These are phyloP conservation scores for Cancer borealis DNA, from an alignment of 2,888 invertebrate species.

Conservation along the genomic window DNA sequence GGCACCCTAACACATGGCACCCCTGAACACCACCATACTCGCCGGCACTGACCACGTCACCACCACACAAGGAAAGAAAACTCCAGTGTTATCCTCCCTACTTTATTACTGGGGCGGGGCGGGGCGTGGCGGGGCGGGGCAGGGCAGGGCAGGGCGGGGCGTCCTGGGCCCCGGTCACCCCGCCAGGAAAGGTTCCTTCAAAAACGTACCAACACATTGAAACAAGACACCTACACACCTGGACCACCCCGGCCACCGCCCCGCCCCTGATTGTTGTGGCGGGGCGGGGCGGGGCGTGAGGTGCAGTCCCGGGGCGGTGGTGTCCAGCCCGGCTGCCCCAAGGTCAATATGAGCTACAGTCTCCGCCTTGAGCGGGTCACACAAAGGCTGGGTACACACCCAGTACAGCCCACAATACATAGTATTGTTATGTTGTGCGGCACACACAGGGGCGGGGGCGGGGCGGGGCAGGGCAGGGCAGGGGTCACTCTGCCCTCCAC, in stretches of 20 bases:
- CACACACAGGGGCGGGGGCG: constrained; percentile 61
- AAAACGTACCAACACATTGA: constrained; percentile 5
- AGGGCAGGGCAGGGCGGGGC: background rate
- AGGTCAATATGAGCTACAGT: constrained; percentile 75
- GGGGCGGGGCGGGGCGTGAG: background rate
- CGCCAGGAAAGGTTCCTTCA: background rate
- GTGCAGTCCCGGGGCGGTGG: background rate
- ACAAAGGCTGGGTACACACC: constrained; percentile 74
- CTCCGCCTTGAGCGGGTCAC: constrained; percentile 35
- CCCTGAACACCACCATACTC: too few species aligned
- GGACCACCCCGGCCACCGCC: background rate
- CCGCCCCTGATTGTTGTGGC: background rate
- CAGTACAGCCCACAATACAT: constrained; percentile 76
- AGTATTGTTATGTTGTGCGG: constrained; percentile 75
- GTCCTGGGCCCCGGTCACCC: background rate
- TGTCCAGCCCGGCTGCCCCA: constrained; percentile 47
- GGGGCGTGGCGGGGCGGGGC: background rate
- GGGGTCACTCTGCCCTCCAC: constrained; percentile 56
- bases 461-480: constrained; percentile 63
- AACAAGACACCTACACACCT: background rate
- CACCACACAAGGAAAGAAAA: background rate
- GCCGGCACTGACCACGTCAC: too few species aligned
- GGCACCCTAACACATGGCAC: too few species aligned
- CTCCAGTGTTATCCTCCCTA: background rate
- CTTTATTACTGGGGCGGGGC: constrained; percentile 29